phyloP scores from a whole-genome alignment of 1,140 invertebrate genomes.

The Parasteatoda tepidariorum region DNA sequence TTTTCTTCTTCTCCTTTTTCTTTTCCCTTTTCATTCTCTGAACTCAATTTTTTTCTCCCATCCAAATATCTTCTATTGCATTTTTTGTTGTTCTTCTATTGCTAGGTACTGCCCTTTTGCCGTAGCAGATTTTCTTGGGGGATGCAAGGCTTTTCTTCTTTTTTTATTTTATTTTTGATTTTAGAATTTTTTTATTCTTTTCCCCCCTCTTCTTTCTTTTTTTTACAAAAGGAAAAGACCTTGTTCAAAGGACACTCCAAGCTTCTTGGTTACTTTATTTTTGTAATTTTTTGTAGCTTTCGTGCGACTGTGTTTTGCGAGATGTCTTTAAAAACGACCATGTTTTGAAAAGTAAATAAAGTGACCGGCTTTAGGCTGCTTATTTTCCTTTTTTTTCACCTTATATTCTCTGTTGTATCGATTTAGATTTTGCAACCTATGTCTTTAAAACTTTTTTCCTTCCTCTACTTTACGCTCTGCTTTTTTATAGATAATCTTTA shows the following conservation, averaged over 20 bases:
- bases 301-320: not conserved
- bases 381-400: not conserved
- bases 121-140: conserved; percentile 32
- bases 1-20: not conserved
- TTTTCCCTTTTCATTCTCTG: not conserved
- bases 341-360: conserved; percentile 45
- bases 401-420: not conserved
- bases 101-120: not conserved
- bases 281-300: not conserved
- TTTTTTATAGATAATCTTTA: not conserved
- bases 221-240: not conserved
- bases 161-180: not conserved
- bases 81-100: not conserved
- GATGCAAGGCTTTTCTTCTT: not conserved
- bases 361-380: not conserved
- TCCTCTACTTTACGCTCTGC: not conserved
- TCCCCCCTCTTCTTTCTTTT: not conserved
- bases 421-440: too few species aligned
- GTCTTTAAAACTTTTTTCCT: conserved; percentile 20
- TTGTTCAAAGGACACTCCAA: conserved; percentile 28
- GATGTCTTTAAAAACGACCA: conserved; percentile 28
- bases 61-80: conserved; percentile 18
- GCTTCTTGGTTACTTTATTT: not conserved
- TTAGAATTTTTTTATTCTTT: not conserved
- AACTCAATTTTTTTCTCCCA: conserved; percentile 19